A percentile compares a stretch with the other conserved stretches of the same genome.
phyloP scores from a whole-genome alignment of 1,140 invertebrate genomes.

The Acromyrmex heyeri region DNA sequence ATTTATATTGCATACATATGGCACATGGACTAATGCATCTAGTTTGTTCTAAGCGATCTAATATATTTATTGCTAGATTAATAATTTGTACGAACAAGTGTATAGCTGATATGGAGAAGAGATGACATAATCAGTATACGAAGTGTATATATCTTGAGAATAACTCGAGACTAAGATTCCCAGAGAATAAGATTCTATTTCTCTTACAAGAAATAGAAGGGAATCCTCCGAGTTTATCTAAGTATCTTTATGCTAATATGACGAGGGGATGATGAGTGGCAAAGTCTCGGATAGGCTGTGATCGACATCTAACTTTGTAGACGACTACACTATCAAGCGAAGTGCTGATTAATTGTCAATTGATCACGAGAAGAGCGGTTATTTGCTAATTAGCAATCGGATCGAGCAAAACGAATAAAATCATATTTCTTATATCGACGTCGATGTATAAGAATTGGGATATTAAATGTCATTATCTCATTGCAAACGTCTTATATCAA shows the following conservation, averaged over 20 bases:
- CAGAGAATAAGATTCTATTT: conserved; percentile 22
- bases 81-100: conserved; percentile 81
- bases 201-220: conserved; percentile 46
- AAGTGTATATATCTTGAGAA: conserved; percentile 73
- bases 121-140: conserved; percentile 70
- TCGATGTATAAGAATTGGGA: conserved; percentile 77
- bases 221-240: conserved; percentile 61
- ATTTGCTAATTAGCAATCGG: conserved; percentile 63
- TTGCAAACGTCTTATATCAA: conserved; percentile 45
- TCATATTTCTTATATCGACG: conserved; percentile 78
- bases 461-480: conserved; percentile 79
- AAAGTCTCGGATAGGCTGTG: conserved; percentile 81
- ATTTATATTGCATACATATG: conserved; percentile 73
- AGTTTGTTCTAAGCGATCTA: conserved; percentile 76
- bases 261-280: conserved; percentile 43
- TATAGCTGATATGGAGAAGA: conserved; percentile 66
- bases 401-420: conserved; percentile 47
- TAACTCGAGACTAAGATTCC: conserved; percentile 67
- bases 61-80: conserved; percentile 85
- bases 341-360: conserved; percentile 74
- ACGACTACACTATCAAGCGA: conserved; percentile 64
- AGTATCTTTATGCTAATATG: conserved; percentile 39
- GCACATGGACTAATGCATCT: conserved; percentile 58
- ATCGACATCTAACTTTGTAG: conserved; percentile 79
- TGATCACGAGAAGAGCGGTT: conserved; percentile 60